phyloP scores from a whole-genome alignment of 2,888 invertebrate species.

The Blastobasis adustella region DNA sequence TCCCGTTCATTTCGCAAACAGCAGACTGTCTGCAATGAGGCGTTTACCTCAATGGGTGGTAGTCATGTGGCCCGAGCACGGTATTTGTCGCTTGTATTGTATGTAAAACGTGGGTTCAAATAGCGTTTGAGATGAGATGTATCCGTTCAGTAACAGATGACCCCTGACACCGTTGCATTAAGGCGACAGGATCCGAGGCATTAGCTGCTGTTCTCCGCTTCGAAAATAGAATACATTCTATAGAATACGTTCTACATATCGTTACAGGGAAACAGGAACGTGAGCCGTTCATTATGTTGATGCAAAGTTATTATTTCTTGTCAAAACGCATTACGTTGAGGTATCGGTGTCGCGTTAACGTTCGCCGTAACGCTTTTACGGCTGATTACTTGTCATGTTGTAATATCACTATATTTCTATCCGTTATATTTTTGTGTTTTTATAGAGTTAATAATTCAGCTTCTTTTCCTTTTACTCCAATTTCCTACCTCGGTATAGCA shows the following conservation, averaged over 20 bases:
- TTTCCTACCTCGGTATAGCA: no score
- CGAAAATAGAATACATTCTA: constrained; percentile 12
- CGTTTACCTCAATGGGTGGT: constrained; percentile 26
- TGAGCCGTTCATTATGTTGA: constrained; percentile 3
- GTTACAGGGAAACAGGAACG: constrained; percentile 6
- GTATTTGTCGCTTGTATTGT: constrained; percentile 48
- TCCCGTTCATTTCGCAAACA: constrained; percentile 40
- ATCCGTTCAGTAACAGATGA: constrained; percentile 53
- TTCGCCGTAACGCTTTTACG: not conserved
- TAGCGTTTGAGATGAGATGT: constrained; percentile 43
- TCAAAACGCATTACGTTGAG: not conserved
- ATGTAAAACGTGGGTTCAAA: constrained; percentile 42
- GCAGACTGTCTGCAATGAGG: constrained; percentile 24
- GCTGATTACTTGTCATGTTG: no score
- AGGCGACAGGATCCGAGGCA: constrained; percentile 38
- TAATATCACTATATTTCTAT: no score
- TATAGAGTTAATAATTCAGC: no score
- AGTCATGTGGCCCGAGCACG: constrained; percentile 37
- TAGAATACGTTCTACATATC: constrained; percentile 6
- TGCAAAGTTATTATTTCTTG: constrained; percentile 5
- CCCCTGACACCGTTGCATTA: constrained; percentile 34
- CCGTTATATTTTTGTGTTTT: no score
- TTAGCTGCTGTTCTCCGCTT: constrained; percentile 27
- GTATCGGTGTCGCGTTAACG: not conserved
- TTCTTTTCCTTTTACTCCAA: no score